These are phyloP conservation scores for Selene dorsalis DNA, from an alignment of 2,797 vertebrate genomes.

Conservation along the genomic window DNA sequence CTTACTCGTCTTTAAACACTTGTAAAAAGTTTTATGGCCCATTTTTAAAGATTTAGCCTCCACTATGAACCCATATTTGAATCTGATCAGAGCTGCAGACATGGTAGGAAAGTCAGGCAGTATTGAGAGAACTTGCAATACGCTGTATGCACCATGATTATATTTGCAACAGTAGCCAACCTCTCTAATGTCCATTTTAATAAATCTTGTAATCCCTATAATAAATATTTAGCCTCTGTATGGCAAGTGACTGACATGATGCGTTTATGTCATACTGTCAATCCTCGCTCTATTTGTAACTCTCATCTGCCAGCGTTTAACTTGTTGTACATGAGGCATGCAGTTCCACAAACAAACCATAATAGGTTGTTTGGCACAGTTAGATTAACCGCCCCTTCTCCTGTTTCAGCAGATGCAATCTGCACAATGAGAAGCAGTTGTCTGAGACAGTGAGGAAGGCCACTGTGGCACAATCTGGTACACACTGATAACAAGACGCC, in stretches of 20 bases:
- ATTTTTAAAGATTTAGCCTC: neutral
- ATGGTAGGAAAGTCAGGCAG: neutral
- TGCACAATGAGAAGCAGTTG: neutral
- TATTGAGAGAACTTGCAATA: neutral
- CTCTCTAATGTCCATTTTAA: neutral
- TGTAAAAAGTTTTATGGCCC: neutral
- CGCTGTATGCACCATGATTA: neutral
- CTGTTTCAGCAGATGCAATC: neutral
- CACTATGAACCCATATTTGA: neutral
- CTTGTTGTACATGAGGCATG: neutral
- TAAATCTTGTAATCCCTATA: neutral
- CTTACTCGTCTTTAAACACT: neutral
- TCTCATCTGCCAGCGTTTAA: slow-evolving; percentile 1
- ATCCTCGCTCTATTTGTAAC: neutral
- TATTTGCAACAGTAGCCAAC: neutral
- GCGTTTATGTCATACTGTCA: neutral
- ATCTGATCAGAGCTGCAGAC: neutral
- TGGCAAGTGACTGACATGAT: too few species aligned
- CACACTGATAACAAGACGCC: neutral
- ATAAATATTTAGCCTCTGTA: neutral
- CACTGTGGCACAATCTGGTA: neutral
- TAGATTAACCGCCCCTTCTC: neutral
- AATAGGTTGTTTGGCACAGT: neutral
- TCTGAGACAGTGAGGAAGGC: neutral
- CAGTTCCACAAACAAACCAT: neutral